Conservation (phyloP, 2,113 vertebrate species). For the Corynorhinus townsendii region DNA sequence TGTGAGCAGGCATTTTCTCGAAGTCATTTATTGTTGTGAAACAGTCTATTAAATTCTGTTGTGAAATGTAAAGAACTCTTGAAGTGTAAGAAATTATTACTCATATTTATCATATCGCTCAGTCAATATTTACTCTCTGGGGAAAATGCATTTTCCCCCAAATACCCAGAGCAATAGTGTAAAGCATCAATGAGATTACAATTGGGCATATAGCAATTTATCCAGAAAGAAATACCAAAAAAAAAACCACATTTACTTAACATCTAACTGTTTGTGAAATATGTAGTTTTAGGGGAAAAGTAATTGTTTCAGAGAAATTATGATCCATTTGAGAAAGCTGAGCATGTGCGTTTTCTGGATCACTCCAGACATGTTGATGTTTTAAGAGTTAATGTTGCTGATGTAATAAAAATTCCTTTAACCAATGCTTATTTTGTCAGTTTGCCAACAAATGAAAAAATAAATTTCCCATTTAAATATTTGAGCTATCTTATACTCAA, state of each 20-base stretch:
- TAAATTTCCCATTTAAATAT: neutral
- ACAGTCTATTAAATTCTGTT: neutral
- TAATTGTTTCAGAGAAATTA: neutral
- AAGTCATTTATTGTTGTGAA: neutral
- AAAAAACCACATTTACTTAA: neutral
- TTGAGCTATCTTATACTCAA: neutral
- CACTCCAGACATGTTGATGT: neutral
- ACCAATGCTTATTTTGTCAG: neutral
- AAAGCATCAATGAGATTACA: neutral
- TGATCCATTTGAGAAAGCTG: neutral
- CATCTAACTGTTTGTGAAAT: constrained; percentile 2
- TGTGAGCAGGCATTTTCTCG: neutral
- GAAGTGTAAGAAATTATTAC: neutral
- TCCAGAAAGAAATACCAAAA: neutral
- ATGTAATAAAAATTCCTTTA: neutral
- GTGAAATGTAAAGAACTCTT: neutral
- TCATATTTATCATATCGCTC: neutral
- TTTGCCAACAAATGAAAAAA: neutral
- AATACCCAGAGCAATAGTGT: neutral
- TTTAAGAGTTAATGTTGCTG: neutral
- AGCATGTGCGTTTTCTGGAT: neutral
- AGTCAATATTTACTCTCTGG: neutral
- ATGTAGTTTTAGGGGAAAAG: constrained; percentile 3
- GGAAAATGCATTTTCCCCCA: neutral
- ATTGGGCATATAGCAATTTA: neutral